phyloP scores from a whole-genome alignment of 1,140 invertebrate genomes.

The Cylas formicarius region DNA sequence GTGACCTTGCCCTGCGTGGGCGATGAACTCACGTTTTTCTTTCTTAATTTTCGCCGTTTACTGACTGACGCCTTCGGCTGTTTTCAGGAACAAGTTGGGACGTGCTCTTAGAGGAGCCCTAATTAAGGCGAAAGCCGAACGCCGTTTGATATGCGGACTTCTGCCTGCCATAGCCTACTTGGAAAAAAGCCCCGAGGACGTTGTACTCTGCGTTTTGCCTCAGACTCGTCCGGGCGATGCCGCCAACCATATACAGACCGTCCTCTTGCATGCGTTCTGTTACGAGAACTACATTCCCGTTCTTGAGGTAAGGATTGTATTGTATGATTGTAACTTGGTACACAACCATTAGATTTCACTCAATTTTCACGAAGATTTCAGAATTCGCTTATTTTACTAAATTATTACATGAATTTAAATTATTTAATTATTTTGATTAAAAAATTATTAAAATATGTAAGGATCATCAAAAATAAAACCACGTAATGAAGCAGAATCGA shows the following conservation, averaged over 20 bases:
- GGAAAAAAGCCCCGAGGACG: conserved; percentile 51
- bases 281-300: conserved; percentile 62
- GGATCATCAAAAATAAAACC: too few relatives aligned
- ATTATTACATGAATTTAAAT: too few relatives aligned
- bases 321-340: not conserved
- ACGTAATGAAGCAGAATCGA: too few relatives aligned
- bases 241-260: conserved; percentile 60
- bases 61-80: conserved; percentile 15
- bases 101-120: conserved; percentile 50
- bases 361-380: conserved; percentile 1
- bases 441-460: too few relatives aligned
- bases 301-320: conserved; percentile 48
- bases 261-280: conserved; percentile 61
- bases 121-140: conserved; percentile 49
- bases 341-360: not conserved
- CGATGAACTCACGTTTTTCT: too few relatives aligned
- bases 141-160: conserved; percentile 54
- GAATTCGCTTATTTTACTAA: too few relatives aligned
- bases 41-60: too few relatives aligned
- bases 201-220: conserved; percentile 56
- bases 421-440: too few relatives aligned
- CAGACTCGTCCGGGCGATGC: conserved; percentile 53
- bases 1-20: too few relatives aligned
- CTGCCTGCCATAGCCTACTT: conserved; percentile 53
- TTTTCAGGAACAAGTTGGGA: conserved; percentile 41